phyloP scores from a whole-genome alignment of 2,113 vertebrate genomes.

The Ceyx cyanopectus region DNA sequence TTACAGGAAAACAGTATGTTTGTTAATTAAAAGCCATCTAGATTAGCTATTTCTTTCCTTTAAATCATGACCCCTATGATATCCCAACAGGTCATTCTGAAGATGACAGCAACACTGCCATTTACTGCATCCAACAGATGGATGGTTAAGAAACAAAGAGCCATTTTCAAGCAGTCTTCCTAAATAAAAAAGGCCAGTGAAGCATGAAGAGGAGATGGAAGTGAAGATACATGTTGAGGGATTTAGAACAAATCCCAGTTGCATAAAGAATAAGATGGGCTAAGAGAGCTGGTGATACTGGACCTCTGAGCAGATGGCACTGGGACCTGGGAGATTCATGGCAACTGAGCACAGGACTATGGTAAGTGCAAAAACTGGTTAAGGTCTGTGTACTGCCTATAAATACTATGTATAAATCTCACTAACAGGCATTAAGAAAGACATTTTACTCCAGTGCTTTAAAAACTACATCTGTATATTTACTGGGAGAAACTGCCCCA shows the following conservation, averaged over 20 bases:
- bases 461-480: not conserved
- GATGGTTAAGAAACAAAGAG: not conserved
- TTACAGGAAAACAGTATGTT: not conserved
- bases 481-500: not conserved
- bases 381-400: not conserved
- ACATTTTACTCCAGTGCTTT: not conserved
- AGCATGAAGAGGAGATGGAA: not conserved
- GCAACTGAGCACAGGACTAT: not conserved
- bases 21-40: not conserved
- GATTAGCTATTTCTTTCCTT: not conserved
- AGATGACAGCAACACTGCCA: not conserved
- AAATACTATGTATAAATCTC: not conserved
- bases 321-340: not conserved
- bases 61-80: not conserved
- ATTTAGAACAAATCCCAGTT: not conserved
- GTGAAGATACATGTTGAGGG: not conserved
- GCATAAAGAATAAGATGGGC: not conserved
- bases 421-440: not conserved
- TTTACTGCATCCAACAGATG: not conserved
- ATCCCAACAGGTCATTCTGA: not conserved
- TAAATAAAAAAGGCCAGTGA: not conserved
- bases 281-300: not conserved
- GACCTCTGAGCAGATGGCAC: not conserved
- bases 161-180: not conserved
- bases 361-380: not conserved